These are phyloP conservation scores for Acanthacorydalis orientalis DNA, from an alignment of 2,888 invertebrate genomes.

Conservation along the genomic window DNA sequence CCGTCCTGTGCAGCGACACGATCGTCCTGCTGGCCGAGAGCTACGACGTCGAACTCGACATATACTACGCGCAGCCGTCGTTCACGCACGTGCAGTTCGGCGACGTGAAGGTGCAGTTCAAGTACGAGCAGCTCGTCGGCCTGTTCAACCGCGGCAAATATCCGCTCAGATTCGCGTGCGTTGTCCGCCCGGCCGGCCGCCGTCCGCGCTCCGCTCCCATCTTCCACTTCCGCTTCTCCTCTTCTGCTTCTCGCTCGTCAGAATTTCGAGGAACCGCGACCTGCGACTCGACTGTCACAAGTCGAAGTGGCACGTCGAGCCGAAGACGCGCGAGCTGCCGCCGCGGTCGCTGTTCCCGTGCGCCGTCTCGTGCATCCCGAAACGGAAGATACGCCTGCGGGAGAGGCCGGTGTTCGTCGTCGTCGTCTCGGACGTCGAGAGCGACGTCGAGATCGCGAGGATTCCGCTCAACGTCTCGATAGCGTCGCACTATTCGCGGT, in stretches of 20 bases:
- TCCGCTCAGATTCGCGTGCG: slow-evolving; percentile 34
- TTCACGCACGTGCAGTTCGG: slow-evolving; percentile 35
- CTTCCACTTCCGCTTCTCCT: background rate
- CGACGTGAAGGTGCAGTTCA: slow-evolving; percentile 36
- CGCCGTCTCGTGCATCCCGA: slow-evolving; percentile 14
- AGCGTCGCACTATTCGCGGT: slow-evolving; percentile 12
- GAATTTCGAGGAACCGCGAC: background rate
- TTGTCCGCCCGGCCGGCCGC: no score
- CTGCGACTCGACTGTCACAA: background rate
- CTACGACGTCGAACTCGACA: slow-evolving; percentile 38
- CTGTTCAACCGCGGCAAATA: slow-evolving; percentile 40
- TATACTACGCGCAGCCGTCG: slow-evolving; percentile 27
- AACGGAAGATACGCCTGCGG: slow-evolving; percentile 13
- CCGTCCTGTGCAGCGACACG: slow-evolving; percentile 12
- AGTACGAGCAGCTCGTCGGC: slow-evolving; percentile 27
- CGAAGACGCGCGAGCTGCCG: slow-evolving; percentile 14
- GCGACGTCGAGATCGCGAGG: slow-evolving; percentile 14
- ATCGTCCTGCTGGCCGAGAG: slow-evolving; percentile 34
- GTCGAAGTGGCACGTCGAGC: slow-evolving; percentile 10
- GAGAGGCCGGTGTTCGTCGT: slow-evolving; percentile 15
- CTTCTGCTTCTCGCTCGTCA: background rate
- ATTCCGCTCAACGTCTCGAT: slow-evolving; percentile 18
- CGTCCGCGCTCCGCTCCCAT: no score
- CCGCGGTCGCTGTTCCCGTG: slow-evolving; percentile 12
- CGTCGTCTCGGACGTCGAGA: slow-evolving; percentile 14